Percentiles rank a stretch among this genome's conserved stretches.
phyloP scores from a whole-genome alignment of 2,888 invertebrate genomes.

The Drosophila algonquin region DNA sequence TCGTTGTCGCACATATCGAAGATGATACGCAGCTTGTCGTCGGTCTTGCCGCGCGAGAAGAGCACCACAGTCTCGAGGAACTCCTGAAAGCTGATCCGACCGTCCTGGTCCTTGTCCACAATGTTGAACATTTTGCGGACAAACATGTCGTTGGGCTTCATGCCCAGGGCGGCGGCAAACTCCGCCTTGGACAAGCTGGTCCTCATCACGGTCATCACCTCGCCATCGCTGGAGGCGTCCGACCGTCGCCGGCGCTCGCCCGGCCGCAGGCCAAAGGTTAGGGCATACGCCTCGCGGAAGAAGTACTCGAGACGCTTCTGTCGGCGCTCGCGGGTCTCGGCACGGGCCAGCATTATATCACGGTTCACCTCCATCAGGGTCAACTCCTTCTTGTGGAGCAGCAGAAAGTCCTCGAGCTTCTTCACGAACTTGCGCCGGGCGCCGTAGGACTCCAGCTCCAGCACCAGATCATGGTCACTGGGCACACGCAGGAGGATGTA shows the following conservation, averaged over 20 bases:
- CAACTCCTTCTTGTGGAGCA: constrained; percentile 92
- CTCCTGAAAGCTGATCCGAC: constrained; percentile 97
- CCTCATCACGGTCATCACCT: constrained; percentile 96
- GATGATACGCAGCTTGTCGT: constrained; percentile 96
- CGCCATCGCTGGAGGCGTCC: constrained; percentile 90
- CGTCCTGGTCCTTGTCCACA: constrained; percentile 96
- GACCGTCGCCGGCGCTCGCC: constrained; percentile 92
- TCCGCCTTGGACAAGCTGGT: constrained; percentile 95
- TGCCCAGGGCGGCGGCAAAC: constrained; percentile 97
- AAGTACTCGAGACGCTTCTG: constrained; percentile 97
- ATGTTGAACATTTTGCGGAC: constrained; percentile 99
- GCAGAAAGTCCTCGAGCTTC: constrained; percentile 93
- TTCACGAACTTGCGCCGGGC: constrained; percentile 93
- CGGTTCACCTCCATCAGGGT: constrained; percentile 89
- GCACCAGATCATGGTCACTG: constrained; percentile 95
- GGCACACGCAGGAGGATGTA: constrained; percentile 92
- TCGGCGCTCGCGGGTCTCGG: constrained; percentile 96
- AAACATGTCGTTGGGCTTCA: constrained; percentile 97
- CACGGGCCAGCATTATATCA: constrained; percentile 94
- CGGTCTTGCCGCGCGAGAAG: constrained; percentile 96
- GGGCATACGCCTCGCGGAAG: constrained; percentile 97
- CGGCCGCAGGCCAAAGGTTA: constrained; percentile 94
- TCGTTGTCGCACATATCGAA: constrained; percentile 99
- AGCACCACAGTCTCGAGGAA: constrained; percentile 96
- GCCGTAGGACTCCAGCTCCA: constrained; percentile 93